Base-by-base conservation (phyloP, 2,113 vertebrate genomes). In the Blennius ocellaris region DNA sequence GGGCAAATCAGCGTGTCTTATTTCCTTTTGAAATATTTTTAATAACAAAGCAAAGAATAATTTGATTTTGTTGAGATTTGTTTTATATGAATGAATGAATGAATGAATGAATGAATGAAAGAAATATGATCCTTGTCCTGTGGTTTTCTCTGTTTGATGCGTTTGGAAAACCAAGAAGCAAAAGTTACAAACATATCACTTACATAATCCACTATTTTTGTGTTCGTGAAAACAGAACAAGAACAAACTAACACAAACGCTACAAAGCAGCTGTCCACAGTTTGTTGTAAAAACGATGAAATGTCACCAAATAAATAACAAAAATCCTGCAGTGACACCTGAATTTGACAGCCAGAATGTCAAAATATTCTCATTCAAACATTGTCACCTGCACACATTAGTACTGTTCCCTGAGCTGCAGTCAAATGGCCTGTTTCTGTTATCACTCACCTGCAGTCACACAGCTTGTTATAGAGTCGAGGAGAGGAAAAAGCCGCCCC, bases 371-470 rank as follows among this genome's bases (percentile, higher is more conserved):
- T 12, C 38, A 62, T 0, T 47, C 30, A 8, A 68, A 63, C 44
- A 43, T 60, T 50, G 38, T 54, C 51, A 69, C 62, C 76, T 79
- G 62, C 49, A 41, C 69, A 52, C 52, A 44, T 70, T 16, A 40
- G 17, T 49, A 11, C 48, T 71, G 41, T 66, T 69, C 17, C 55
- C 59, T 40, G 55, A 60, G 6, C 17, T 50, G 45, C 45, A 48
- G 11, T 48, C 45, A 15, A 7, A n/a, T 14, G 45, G 11, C 45
- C 11, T 48, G 11, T 6, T 15, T 48, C 6, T 6, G 45, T 48
- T 48, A 7, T 48, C 15, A 7, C 11, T 67, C 54, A 67, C 51
- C 59, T 56, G 14, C 50, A 43, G 41, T 39, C 17, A 38, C 11
- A 39, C 14, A 58, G 41, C 64, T 55, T 37, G 45, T 67, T 68